phyloP scores from a whole-genome alignment of 2,797 vertebrate species.

The Urosaurus nigricauda region DNA sequence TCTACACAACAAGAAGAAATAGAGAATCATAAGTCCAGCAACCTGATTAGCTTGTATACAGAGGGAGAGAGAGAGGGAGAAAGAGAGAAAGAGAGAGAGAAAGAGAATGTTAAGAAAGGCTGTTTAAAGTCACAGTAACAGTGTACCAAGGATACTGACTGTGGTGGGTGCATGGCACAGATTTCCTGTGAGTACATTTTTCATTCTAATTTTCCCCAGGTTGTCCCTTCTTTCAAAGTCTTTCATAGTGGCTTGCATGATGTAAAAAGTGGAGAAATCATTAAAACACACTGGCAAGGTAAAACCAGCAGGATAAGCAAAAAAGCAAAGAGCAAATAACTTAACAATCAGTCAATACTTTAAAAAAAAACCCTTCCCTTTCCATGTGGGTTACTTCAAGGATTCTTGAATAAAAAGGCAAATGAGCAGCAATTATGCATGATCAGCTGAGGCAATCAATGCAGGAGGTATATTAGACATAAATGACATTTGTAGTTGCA shows the following conservation, averaged over 20 bases:
- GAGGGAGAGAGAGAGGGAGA: no score
- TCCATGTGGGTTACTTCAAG: neutral
- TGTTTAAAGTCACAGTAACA: neutral
- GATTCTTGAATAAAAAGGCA: constrained; percentile 3
- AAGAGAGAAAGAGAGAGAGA: neutral
- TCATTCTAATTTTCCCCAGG: neutral
- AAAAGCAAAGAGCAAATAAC: neutral
- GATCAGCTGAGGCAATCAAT: neutral
- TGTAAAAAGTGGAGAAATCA: no score
- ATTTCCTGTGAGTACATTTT: neutral
- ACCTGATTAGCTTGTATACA: neutral
- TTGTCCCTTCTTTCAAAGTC: no score
- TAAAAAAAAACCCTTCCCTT: neutral
- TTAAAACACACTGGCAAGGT: neutral
- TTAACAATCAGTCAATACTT: neutral
- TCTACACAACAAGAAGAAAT: no score
- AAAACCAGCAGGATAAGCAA: neutral
- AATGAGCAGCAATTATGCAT: neutral
- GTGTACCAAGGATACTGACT: neutral
- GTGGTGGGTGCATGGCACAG: neutral
- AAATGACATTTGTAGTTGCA: neutral
- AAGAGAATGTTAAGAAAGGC: neutral
- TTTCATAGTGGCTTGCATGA: no score
- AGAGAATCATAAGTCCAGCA: neutral
- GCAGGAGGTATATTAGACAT: neutral